Base-by-base conservation (phyloP, 2,797 vertebrate species). In the Falco rusticolus region DNA sequence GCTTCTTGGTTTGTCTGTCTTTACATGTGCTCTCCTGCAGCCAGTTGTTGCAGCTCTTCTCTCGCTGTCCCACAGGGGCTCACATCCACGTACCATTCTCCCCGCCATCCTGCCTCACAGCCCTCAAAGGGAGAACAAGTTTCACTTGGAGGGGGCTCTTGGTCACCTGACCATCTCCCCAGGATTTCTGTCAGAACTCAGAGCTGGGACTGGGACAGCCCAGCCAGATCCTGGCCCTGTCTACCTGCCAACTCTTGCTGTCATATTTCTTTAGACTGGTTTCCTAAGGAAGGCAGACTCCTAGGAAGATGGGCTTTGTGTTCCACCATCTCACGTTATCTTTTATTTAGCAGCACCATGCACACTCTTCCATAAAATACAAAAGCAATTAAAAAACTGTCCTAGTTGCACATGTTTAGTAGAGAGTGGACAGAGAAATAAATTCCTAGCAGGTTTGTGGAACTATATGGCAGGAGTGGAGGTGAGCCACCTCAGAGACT, bases 261-360 rank as follows among this genome's bases (percentile, higher is more conserved):
- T n/a, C 0, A 0, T 45, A 22, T 47, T 78, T 57, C 41, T 71
- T 82, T 29, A 68, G 22, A 37, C 18, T 0, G 0, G 4, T 48
- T 71, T 91, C 47, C 47, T 74, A 16, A 37, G 57, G 37, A 47
- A 93, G 34, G 26, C 14, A 77, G 6, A 14, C 61, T 82, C 81
- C 26, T 41, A 71, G 41, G 61, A 94, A 68, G 5, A 4, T 0
- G 6, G 54, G 6, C 6, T 39, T 92, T 92, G 84, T 71, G 22
- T 86, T 84, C 90, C 70, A 2, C 56, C 69, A 47, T 43, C 51
- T 80, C 48, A 26, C 0, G 0, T 37, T n/a, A 37, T 7, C 19
- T 72, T 68, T 65, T 70, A 39, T 56, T 75, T 56, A 43, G 43
- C 26, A 10, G 28, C 43, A n/a, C 45, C 39, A 15, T 11, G 6